Base-by-base conservation (phyloP, 2,888 invertebrate species). In the Drosophila eohydei region DNA sequence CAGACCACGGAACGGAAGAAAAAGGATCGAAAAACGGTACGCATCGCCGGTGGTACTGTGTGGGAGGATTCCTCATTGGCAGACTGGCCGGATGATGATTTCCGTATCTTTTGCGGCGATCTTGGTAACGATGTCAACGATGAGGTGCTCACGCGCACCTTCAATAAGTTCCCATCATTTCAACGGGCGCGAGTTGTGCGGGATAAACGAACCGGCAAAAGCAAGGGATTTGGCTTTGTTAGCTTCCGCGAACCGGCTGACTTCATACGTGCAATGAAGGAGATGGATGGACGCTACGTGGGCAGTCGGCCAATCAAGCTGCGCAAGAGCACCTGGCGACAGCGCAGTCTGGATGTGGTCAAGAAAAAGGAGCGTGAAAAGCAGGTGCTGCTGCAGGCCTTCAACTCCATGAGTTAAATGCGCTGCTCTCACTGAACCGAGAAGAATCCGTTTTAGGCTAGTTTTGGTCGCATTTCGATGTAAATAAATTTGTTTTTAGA, bases 281-380 rank as follows among this genome's bases (percentile, higher is more conserved):
- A 99, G 94, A 98, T 99, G 97, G 99, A 99, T 93, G 99, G 99
- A 21, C 96, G 98, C 67, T 99, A 99, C 92, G 99, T 99, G 0
- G 99, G 99, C 67, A 99, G 99, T 91, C 95, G 99, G 43, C 99
- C 99, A 0, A 99, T 99, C 74, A 99, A 99, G 92, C 93, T 99
- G 63, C 94, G 99, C 28, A 99, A 99, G 93, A 99, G 99, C 91
- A 96, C 96, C 0, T 99, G 99, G 99, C 97, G 96, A 88, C 97
- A 97, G 81, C 94, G 99, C 71, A 97, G 98, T 89, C 94, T 99
- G 12, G 99, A 99, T 80, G 95, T 97, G 0, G 99, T 99, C 0
- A 95, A 97, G 78, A 98, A 98, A 94, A 99, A 99, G 93, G 98
- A 98, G 91, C 98, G 97, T 88, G 98, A 99, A 89, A 99, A 99